phyloP scores from a whole-genome alignment of 2,797 vertebrate genomes.

The Chlorospingus semifuscus region DNA sequence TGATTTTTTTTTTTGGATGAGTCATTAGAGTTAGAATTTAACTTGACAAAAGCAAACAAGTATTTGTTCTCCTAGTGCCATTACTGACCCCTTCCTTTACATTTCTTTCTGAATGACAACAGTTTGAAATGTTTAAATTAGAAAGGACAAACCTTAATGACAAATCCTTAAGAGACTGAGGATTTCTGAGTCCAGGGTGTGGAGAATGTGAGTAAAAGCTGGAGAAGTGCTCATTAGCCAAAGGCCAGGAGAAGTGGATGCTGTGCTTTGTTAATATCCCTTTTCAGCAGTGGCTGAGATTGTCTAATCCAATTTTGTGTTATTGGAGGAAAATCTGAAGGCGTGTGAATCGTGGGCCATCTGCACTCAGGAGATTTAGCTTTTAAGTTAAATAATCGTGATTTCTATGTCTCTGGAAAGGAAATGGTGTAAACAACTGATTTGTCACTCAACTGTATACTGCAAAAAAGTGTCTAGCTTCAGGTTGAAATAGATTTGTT shows the following conservation, averaged over 20 bases:
- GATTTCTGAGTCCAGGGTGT: background rate
- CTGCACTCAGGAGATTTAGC: background rate
- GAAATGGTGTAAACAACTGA: background rate
- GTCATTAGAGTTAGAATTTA: background rate
- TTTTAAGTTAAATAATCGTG: background rate
- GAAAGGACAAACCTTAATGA: background rate
- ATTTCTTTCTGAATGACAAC: background rate
- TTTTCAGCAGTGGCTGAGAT: background rate
- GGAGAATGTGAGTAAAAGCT: background rate
- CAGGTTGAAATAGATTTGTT: background rate
- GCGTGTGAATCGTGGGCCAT: rapidly evolving
- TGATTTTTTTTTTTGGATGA: rapidly evolving
- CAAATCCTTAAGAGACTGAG: background rate
- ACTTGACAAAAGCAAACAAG: background rate
- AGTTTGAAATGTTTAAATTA: background rate
- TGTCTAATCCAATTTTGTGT: background rate
- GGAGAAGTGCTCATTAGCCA: background rate
- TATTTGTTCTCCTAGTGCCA: background rate
- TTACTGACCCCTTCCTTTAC: background rate
- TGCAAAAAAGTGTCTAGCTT: background rate
- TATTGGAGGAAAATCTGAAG: background rate
- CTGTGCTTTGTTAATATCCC: background rate
- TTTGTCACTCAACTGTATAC: background rate
- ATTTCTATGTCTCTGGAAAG: background rate
- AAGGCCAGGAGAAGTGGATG: background rate